Base-by-base conservation (phyloP, 2,113 vertebrate genomes). In the Seriola dumerili region DNA sequence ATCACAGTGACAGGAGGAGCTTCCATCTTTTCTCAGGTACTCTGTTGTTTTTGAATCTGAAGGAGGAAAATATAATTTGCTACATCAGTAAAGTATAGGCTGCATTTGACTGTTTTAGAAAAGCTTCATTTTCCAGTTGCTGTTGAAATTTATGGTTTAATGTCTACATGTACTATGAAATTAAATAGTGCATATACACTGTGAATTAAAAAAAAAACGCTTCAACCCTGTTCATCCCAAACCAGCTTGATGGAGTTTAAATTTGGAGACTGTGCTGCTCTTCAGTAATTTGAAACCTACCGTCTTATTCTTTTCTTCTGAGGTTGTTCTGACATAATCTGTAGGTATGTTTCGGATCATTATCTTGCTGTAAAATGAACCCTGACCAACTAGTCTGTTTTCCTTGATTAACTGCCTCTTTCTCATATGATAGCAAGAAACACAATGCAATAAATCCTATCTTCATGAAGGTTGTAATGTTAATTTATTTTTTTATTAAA, bases 1-100 rank as follows among this genome's bases (percentile, higher is more conserved):
- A 98, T 97, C 90, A 96, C 97, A 36, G 96, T 96, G 3, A 99
- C 97, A 0, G 97, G 98, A 3, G 98, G 98, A 8, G 97, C 97
- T 91, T 99, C 97, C 97, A 98, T 99, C 19, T 19, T 88, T 65
- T 21, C 50, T 40, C 13, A 6, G 70, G 5, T 9, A 69, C n/a
- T 5, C 2, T 14, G 23, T 5, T 25, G 9, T 32, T 62, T 36
- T 17, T 7, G 1, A 44, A 54, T 55, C 77, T 86, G 25, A 48
- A 69, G 21, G 23, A 70, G 0, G 0, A 36, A 73, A 68, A 40
- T 17, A 5, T 11, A 10, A 1, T 50, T 23, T 63, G 4, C 4
- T 13, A 10, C 0, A 12, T 29, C 54, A 57, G 52, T 23, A 21
- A 8, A 1, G 2, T 4, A 55, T 4, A 7, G 2, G 19, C 10